Percentiles rank a stretch among this genome's conserved stretches.
phyloP scores from a whole-genome alignment of 2,797 vertebrate species.

The Sardinella longiceps region DNA sequence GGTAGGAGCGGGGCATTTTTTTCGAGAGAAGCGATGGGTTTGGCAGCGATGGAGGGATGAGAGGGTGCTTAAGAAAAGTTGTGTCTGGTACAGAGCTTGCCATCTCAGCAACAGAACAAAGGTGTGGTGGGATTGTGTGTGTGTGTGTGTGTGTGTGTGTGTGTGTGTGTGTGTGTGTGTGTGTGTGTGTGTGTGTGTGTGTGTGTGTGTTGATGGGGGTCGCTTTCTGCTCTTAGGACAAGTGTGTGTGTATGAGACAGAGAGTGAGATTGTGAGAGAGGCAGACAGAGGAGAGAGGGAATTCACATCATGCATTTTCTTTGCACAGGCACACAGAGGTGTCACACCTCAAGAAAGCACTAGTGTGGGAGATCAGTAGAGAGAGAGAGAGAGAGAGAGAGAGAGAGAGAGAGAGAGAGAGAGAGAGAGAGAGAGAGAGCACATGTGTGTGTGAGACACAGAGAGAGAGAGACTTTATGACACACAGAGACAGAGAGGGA shows the following conservation, averaged over 20 bases:
- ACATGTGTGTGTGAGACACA: not conserved
- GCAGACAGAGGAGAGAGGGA: not conserved
- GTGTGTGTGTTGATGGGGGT: not conserved
- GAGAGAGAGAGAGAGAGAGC: not conserved
- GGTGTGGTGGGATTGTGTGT: not conserved
- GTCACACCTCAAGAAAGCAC: constrained; percentile 2
- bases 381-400: not conserved
- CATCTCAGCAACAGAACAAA: constrained; percentile 16
- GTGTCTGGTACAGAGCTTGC: not conserved
- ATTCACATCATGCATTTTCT: constrained; percentile 25
- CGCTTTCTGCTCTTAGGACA: not conserved
- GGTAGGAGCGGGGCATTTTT: not conserved
- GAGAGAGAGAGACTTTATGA: not conserved
- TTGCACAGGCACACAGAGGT: not conserved
- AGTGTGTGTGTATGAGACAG: not conserved
- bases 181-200: not conserved
- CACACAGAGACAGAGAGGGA: not conserved
- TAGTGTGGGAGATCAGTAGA: not conserved
- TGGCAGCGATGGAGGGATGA: not conserved
- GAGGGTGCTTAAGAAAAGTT: not conserved
- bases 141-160: not conserved
- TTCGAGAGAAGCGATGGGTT: not conserved
- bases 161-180: not conserved
- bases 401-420: not conserved
- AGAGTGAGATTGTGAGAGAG: constrained; percentile 12